Conservation (phyloP, 2,797 vertebrate genomes). For the Rhinichthys osculus region DNA sequence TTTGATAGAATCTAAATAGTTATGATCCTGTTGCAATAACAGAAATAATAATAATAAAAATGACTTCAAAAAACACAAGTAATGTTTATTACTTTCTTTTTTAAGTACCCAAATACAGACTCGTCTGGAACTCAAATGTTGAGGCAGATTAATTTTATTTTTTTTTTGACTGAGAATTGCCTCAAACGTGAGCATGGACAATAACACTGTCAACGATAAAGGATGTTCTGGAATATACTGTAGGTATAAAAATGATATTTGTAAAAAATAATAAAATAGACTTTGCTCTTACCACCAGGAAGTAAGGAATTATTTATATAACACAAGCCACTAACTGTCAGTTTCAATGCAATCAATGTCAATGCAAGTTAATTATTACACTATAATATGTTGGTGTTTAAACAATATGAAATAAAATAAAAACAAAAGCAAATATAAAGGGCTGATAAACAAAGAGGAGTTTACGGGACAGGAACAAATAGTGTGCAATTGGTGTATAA, state of each 20-base stretch:
- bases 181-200: conserved; percentile 18
- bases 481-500: conserved; percentile 33
- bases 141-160: conserved; percentile 34
- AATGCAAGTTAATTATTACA: background rate
- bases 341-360: background rate
- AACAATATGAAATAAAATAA: conserved; percentile 57
- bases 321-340: conserved; percentile 1
- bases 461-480: conserved; percentile 21
- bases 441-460: conserved; percentile 31
- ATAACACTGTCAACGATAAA: conserved; percentile 23
- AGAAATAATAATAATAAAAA: background rate
- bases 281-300: conserved; percentile 48
- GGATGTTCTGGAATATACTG: conserved; percentile 3
- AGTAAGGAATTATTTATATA: conserved; percentile 39
- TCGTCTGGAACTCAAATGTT: conserved; percentile 42
- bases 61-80: background rate
- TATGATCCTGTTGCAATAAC: background rate
- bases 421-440: conserved; percentile 47
- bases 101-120: conserved; percentile 64
- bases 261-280: conserved; percentile 60
- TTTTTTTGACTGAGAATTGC: conserved; percentile 7
- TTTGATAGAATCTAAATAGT: background rate
- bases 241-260: conserved; percentile 38
- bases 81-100: conserved; percentile 63
- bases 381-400: conserved; percentile 35